Conservation (phyloP, 2,888 invertebrate genomes). For the Muschampia plurimacula region DNA sequence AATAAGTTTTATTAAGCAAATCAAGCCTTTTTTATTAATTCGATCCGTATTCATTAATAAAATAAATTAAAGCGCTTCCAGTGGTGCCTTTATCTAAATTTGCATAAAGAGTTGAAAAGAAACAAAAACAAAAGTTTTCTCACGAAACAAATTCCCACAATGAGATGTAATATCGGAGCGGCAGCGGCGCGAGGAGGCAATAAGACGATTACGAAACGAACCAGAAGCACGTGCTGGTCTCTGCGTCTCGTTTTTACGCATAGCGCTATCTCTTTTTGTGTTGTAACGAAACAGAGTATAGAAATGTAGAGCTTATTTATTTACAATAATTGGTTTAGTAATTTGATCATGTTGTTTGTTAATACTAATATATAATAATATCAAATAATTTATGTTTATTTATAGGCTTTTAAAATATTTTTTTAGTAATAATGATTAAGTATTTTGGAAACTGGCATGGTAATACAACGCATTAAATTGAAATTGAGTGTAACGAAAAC, state of each 20-base stretch:
- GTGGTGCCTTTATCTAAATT: slow-evolving; percentile 36
- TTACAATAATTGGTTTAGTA: not conserved
- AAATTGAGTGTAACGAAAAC: too few relatives aligned
- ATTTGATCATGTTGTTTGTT: not conserved
- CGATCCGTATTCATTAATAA: slow-evolving; percentile 9
- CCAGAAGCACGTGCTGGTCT: slow-evolving; percentile 71
- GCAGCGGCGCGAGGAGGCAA: slow-evolving; percentile 74
- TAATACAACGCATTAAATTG: too few relatives aligned
- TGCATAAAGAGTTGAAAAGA: slow-evolving; percentile 38
- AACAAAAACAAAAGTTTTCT: slow-evolving; percentile 54
- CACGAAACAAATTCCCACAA: slow-evolving; percentile 76
- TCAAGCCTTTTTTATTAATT: not conserved
- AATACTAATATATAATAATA: not conserved
- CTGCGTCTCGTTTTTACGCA: slow-evolving; percentile 56
- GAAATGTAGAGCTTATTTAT: slow-evolving; percentile 1
- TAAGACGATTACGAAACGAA: slow-evolving; percentile 76
- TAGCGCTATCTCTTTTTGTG: slow-evolving; percentile 53
- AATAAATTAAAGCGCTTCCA: slow-evolving; percentile 34
- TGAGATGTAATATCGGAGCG: slow-evolving; percentile 73
- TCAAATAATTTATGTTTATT: not conserved
- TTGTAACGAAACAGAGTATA: slow-evolving; percentile 53
- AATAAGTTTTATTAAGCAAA: too few relatives aligned
- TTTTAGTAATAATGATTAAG: too few relatives aligned
- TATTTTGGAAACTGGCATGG: too few relatives aligned
- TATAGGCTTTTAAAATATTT: not conserved